Conservation (phyloP, 2,797 vertebrate genomes). For the Poeciliopsis presidionis region DNA sequence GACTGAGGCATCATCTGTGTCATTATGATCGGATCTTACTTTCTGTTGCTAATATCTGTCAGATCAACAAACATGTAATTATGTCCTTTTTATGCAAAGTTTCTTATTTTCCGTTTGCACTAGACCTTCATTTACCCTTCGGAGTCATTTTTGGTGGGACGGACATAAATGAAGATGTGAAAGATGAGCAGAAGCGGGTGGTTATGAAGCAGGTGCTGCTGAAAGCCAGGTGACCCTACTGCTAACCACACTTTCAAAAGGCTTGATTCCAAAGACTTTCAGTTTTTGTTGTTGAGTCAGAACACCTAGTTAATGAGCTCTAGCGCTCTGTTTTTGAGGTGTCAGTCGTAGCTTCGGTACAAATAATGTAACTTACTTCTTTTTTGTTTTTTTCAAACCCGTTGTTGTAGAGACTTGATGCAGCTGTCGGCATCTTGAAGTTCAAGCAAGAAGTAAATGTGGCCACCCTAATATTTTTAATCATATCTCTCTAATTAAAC, state of each 20-base stretch:
- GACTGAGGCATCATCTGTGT: conserved; percentile 3
- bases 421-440: conserved; percentile 23
- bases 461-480: not conserved
- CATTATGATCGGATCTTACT: not conserved
- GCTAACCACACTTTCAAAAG: conserved; percentile 25
- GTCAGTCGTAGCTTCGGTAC: not conserved
- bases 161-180: conserved; percentile 94
- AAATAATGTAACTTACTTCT: conserved; percentile 18
- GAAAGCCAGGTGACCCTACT: conserved; percentile 87
- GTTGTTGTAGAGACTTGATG: conserved; percentile 36
- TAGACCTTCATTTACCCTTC: conserved; percentile 87
- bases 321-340: not conserved
- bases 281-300: not conserved
- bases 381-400: conserved; percentile 23
- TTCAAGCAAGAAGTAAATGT: conserved; percentile 28
- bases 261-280: not conserved
- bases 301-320: not conserved
- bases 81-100: conserved; percentile 42
- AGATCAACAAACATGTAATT: not conserved
- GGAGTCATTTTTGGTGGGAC: conserved; percentile 95
- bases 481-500: conserved; percentile 16
- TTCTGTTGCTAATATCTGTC: conserved; percentile 1
- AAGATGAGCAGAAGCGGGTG: conserved; percentile 82
- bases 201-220: conserved; percentile 89
- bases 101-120: conserved; percentile 49